Conservation (phyloP, 2,888 invertebrate species). For the Coleophora deauratella region DNA sequence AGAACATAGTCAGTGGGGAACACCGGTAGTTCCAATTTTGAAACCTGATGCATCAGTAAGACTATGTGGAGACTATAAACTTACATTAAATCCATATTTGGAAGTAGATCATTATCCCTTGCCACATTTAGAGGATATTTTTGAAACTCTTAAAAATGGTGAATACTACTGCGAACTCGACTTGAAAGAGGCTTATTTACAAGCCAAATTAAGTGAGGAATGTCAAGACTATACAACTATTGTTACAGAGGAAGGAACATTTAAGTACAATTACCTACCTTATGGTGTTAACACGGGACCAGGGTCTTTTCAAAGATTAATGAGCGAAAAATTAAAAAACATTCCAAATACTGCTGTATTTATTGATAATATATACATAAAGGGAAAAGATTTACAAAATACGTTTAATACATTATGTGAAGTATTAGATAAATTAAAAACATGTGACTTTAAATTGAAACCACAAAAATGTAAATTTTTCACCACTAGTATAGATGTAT, state of each 20-base stretch:
- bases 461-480: constrained; percentile 8
- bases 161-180: constrained; percentile 16
- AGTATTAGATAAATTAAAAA: constrained; percentile 1
- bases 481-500: constrained; percentile 4
- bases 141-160: constrained; percentile 1
- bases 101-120: constrained; percentile 1
- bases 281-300: no score
- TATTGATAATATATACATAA: constrained; percentile 5
- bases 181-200: constrained; percentile 14
- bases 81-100: background rate
- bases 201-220: constrained; percentile 9
- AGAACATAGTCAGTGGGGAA: background rate
- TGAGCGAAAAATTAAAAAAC: constrained; percentile 5
- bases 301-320: constrained; percentile 13
- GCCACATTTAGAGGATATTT: constrained; percentile 2
- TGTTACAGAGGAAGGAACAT: constrained; percentile 12
- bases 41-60: background rate
- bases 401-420: background rate
- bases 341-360: constrained; percentile 8
- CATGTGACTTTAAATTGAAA: constrained; percentile 6
- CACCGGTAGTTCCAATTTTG: no score
- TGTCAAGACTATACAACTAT: constrained; percentile 9
- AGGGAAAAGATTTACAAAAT: constrained; percentile 1
- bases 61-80: no score
- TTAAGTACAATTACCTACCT: no score